Conservation (phyloP, 2,113 vertebrate species). For the Cyprinodon brontotheroides region DNA sequence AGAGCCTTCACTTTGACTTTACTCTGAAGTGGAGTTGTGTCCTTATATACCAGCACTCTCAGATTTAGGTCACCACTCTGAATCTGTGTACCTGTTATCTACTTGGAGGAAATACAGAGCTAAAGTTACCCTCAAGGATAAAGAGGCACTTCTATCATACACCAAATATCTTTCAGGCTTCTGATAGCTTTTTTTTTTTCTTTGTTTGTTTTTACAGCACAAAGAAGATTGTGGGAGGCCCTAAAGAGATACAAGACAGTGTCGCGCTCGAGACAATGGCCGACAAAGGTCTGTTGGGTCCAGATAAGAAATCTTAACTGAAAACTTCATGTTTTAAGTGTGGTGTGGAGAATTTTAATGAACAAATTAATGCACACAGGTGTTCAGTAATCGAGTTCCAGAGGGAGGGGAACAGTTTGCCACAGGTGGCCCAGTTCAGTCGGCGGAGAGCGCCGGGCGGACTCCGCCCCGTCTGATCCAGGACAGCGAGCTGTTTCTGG, state of each 20-base stretch:
- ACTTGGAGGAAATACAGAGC: background rate
- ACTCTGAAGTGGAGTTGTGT: background rate
- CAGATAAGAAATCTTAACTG: background rate
- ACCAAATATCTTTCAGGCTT: too few species aligned
- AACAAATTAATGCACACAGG: constrained; percentile 56
- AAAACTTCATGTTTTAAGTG: background rate
- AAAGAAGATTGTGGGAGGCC: constrained; percentile 85
- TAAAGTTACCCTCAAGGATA: background rate
- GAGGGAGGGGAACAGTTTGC: constrained; percentile 71
- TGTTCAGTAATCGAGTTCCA: constrained; percentile 45
- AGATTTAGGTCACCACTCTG: background rate
- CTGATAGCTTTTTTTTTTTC: background rate
- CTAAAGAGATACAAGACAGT: constrained; percentile 76
- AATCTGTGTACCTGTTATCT: background rate
- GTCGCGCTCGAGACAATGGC: constrained; percentile 72
- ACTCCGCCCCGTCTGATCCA: constrained; percentile 85
- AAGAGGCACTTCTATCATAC: background rate
- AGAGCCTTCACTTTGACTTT: background rate
- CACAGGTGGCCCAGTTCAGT: constrained; percentile 10
- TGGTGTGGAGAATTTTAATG: background rate
- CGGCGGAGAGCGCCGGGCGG: constrained; percentile 64
- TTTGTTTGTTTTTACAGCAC: constrained; percentile 71
- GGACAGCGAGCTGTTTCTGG: constrained; percentile 82
- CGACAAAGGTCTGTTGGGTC: constrained; percentile 70
- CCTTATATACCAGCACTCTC: background rate